These are phyloP conservation scores for Drosophila nigromelanica DNA, from an alignment of 1,140 invertebrate genomes.

Conservation along the genomic window DNA sequence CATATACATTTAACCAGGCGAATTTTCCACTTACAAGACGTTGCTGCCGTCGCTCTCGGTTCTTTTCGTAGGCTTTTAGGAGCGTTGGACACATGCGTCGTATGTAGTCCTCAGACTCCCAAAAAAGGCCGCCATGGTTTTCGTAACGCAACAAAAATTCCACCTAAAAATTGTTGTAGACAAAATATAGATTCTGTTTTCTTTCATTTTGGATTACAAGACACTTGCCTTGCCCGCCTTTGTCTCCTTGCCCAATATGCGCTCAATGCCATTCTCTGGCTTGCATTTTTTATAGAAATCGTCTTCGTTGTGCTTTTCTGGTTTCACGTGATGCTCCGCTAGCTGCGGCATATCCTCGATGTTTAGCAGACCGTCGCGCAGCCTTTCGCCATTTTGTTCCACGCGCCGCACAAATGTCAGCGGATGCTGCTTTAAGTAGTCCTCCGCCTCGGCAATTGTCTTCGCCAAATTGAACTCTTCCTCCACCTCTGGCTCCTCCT, in stretches of 20 bases:
- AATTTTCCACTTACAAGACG: constrained; percentile 53
- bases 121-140: constrained; percentile 65
- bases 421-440: constrained; percentile 75
- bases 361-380: constrained; percentile 39
- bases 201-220: background rate
- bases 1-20: background rate
- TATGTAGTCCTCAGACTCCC: constrained; percentile 72
- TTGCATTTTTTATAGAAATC: constrained; percentile 60
- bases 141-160: constrained; percentile 74
- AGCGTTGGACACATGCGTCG: constrained; percentile 62
- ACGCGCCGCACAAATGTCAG: constrained; percentile 66
- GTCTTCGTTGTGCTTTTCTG: constrained; percentile 23
- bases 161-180: constrained; percentile 37
- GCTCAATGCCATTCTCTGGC: constrained; percentile 72
- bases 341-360: constrained; percentile 52
- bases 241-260: constrained; percentile 71
- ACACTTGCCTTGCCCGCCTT: constrained; percentile 69
- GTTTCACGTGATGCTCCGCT: constrained; percentile 2
- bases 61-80: constrained; percentile 66
- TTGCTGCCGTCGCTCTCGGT: constrained; percentile 68
- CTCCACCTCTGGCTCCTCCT: constrained; percentile 58
- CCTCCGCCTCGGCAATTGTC: constrained; percentile 75
- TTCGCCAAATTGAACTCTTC: constrained; percentile 69
- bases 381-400: constrained; percentile 60
- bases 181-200: background rate